Percentiles rank a stretch among this genome's conserved stretches.
Conservation (phyloP, 2,797 vertebrate genomes). For the Holocentrus rufus region DNA sequence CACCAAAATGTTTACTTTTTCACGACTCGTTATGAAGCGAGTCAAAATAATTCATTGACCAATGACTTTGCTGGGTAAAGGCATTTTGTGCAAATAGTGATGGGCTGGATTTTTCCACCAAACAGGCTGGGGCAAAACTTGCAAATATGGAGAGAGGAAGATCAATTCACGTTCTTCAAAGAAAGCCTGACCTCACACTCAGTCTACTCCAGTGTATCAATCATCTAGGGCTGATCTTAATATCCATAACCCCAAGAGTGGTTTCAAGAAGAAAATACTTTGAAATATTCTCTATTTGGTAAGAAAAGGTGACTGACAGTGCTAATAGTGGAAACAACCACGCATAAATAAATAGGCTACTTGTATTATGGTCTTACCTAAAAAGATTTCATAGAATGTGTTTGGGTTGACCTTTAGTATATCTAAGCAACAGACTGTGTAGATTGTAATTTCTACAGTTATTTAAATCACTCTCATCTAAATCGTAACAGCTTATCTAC, state of each 20-base stretch:
- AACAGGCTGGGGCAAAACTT: conserved; percentile 44
- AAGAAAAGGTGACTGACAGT: conserved; percentile 62
- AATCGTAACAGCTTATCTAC: conserved; percentile 26
- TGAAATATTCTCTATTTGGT: conserved; percentile 67
- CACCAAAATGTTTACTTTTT: conserved; percentile 54
- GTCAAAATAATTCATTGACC: conserved; percentile 51
- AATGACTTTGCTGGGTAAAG: conserved; percentile 69
- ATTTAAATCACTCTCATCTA: conserved; percentile 13
- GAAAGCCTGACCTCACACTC: conserved; percentile 43
- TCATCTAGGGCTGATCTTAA: conserved; percentile 33
- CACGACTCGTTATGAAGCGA: conserved; percentile 16
- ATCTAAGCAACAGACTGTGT: conserved; percentile 26
- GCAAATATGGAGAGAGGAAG: conserved; percentile 29
- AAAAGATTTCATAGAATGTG: conserved; percentile 25
- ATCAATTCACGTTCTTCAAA: conserved; percentile 34
- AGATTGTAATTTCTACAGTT: conserved; percentile 12
- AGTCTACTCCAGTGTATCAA: conserved; percentile 74
- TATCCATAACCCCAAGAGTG: conserved; percentile 39
- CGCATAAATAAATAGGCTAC: conserved; percentile 68
- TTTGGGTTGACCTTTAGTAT: conserved; percentile 9
- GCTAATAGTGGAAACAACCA: conserved; percentile 53
- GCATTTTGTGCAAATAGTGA: conserved; percentile 73
- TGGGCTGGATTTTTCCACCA: conserved; percentile 46
- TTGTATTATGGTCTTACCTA: conserved; percentile 15
- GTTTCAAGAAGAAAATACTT: conserved; percentile 38